Base-by-base conservation (phyloP, 2,888 invertebrate species). In the Drosophila macrospina region DNA sequence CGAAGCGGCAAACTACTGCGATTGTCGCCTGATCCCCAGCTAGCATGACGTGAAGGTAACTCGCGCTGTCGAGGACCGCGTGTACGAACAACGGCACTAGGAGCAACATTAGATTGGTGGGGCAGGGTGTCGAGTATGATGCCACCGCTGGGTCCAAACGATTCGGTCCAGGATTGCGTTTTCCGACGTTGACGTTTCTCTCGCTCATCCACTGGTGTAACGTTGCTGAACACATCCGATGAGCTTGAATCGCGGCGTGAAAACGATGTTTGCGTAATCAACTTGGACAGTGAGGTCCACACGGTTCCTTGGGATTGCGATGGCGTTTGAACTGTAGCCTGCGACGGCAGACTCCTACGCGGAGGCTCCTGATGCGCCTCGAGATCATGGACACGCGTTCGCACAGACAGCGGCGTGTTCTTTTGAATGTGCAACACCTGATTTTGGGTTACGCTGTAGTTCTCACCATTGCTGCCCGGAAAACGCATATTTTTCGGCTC, bases 381-480 rank as follows among this genome's bases (percentile, higher is more conserved):
- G 78, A 96, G 93, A 90, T 96, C 96, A 90, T 94, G 94, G 39
- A 96, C 95, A 80, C 95, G 94, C 80, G 95, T 95, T 81, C 95
- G 95, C 59, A 96, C 95, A 24, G 94, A 95, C 24, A 93, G 81
- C 32, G 90, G 87, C 39, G 90, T 78, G 84, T 95, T 94, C 76
- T 94, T 94, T 77, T 96, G 96, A 76, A 97, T 93, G 85, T 97
- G 95, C 71, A 97, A 95, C 86, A 97, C 97, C 93, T 97, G 96
- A 92, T 97, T 97, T 84, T 97, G 97, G 45, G 97, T 97, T 28
- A 97, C 97, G 91, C 97, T 97, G 92, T 97, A 97, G 78, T 96
- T 95, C 84, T 96, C 95, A 36, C 97, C 97, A 91, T 96, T 96
- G 85, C 95, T 96, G 90, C 96, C 97, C 1, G 97, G 96, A 94